These are phyloP conservation scores for Spialia ferax DNA, from an alignment of 2,888 invertebrate species.

Conservation along the genomic window DNA sequence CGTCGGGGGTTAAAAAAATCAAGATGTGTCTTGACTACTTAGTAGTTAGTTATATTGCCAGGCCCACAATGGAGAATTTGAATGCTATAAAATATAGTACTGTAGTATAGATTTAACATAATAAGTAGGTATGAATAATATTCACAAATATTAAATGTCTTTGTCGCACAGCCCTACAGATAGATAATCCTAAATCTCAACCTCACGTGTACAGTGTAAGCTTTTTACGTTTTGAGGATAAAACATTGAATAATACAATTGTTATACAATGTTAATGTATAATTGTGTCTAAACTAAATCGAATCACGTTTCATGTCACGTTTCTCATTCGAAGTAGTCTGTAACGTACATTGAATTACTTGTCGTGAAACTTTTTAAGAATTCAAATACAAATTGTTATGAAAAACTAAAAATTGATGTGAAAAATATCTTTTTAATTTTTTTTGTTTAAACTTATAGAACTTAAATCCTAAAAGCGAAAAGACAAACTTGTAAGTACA, in stretches of 20 bases:
- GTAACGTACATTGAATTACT: neutral
- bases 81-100: no score
- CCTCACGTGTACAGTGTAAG: constrained; percentile 14
- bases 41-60: no score
- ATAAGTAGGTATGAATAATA: no score
- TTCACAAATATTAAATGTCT: neutral
- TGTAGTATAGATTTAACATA: no score
- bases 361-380: neutral
- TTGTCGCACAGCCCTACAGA: constrained; percentile 10
- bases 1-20: no score
- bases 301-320: constrained; percentile 17
- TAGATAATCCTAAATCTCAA: constrained; percentile 9
- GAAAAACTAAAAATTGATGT: no score
- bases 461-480: no score
- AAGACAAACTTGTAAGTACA: no score
- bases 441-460: no score
- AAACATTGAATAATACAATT: constrained; percentile 20
- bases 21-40: no score
- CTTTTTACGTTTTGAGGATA: constrained; percentile 17
- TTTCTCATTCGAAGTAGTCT: neutral
- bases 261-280: constrained; percentile 3
- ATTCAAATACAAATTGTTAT: neutral
- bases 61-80: no score
- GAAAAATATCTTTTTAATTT: no score
- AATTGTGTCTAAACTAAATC: constrained; percentile 7